Evolutionary conservation across 2,888 invertebrate species (phyloP).

Genomic region (Molorchus minor): DNA sequence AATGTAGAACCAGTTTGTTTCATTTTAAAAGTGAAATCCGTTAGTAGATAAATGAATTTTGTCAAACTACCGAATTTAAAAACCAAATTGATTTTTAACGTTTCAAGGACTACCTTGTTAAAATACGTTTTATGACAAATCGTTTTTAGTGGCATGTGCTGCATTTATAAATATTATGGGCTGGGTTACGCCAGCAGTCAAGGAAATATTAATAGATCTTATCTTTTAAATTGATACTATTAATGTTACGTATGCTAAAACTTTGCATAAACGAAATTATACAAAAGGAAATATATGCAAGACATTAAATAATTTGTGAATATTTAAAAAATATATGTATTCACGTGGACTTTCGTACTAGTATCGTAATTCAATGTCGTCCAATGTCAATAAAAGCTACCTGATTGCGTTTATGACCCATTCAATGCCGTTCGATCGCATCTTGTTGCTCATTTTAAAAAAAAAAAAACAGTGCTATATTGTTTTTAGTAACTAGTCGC

Average conservation of each 20-base stretch:
- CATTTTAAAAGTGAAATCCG: slow-evolving; percentile 6
- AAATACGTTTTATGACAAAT: slow-evolving; percentile 14
- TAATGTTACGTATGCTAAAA: not conserved
- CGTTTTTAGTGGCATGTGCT: slow-evolving; percentile 16
- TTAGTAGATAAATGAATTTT: slow-evolving; percentile 19
- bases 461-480: too few species aligned
- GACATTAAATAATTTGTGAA: too few species aligned
- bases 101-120: slow-evolving; percentile 19
- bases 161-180: slow-evolving; percentile 17
- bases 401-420: too few species aligned
- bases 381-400: too few species aligned
- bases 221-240: slow-evolving; percentile 13
- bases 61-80: slow-evolving; percentile 19
- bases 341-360: too few species aligned
- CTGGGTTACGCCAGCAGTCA: slow-evolving; percentile 13
- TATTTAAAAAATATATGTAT: too few species aligned
- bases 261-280: too few species aligned
- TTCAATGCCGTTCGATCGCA: too few species aligned
- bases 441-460: too few species aligned
- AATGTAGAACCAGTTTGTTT: slow-evolving; percentile 8
- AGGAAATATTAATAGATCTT: slow-evolving; percentile 26
- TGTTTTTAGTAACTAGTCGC: too few species aligned
- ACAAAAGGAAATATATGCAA: too few species aligned
- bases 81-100: not conserved
- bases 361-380: too few species aligned